These are phyloP conservation scores for Gymnorhina tibicen DNA, from an alignment of 2,113 vertebrate genomes.

Conservation along the genomic window DNA sequence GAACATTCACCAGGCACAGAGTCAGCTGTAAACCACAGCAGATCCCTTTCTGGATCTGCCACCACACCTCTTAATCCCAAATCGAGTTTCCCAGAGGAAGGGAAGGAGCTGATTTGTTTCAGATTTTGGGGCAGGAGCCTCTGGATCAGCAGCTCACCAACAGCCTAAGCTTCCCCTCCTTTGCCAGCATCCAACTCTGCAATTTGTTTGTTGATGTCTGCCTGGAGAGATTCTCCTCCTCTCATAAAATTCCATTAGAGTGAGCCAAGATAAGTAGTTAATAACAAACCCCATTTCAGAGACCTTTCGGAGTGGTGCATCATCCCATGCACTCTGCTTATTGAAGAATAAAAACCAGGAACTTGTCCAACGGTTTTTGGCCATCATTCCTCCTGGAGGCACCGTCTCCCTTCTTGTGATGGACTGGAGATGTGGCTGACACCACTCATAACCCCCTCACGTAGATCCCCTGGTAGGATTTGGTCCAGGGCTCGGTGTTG, in stretches of 20 bases:
- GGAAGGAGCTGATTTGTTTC: background rate
- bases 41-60: background rate
- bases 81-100: background rate
- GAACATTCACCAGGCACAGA: background rate
- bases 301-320: background rate
- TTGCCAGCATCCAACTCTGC: background rate
- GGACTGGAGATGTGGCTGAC: background rate
- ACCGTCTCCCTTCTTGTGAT: background rate
- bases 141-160: background rate
- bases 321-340: background rate
- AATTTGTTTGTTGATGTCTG: background rate
- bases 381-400: background rate
- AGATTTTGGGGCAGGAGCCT: background rate
- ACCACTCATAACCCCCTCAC: background rate
- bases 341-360: background rate
- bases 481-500: background rate
- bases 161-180: background rate
- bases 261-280: background rate
- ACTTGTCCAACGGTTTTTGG: background rate
- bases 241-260: background rate
- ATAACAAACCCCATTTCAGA: background rate
- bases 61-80: background rate
- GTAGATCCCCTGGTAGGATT: background rate
- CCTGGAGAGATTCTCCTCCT: background rate
- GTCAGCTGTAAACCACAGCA: background rate